Base-by-base conservation (phyloP, 2,888 invertebrate genomes). In the Xestoiulus laeticollis region DNA sequence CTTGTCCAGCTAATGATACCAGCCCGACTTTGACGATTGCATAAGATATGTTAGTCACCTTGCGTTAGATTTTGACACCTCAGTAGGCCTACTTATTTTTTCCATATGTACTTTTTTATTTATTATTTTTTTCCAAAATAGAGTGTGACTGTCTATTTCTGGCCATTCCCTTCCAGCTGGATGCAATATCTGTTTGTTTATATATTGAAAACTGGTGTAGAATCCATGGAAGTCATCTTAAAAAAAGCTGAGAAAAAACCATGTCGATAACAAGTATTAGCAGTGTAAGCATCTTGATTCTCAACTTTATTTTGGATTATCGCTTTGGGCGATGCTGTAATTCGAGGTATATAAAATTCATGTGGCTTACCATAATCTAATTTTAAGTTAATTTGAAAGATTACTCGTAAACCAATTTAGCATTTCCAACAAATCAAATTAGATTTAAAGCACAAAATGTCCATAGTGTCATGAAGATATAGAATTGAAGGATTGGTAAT, bases 121-220 rank as follows among this genome's bases (percentile, higher is more conserved):
- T 68, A 68, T 68, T 68, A 68, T 68, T 26, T 68, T 59, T 22
- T 59, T 59, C 59, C 59, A 59, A 59, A 59, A 59, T 59, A 59
- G 59, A n/a, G 22, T 59, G 1, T 68, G 5, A 26, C 12, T 12
- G 12, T 8, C 5, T 38, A 38, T 8, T 38, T 10, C 68, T 68
- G 26, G 26, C 12, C 68, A 12, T 68, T 68, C 68, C 12, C 26
- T 68, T 68, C 26, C 68, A 68, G 68, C 26, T 68, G 68, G 26
- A 26, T 68, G 68, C 68, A 26, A 26, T 68, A 68, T 68, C 30
- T 68, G 68, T 68, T 30, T 12, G 68, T 1, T 68, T 68, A 68
- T 68, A 26, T 68, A 68, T 68, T 68, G 10, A 26, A 26, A 68
- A 68, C 26, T 68, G 26, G 26, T 10, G n/a, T 59, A 26, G 26